Percentiles rank a stretch among this genome's conserved stretches.
These are phyloP conservation scores for Pteropus rufus DNA, from an alignment of 2,797 vertebrate species.

Conservation along the genomic window DNA sequence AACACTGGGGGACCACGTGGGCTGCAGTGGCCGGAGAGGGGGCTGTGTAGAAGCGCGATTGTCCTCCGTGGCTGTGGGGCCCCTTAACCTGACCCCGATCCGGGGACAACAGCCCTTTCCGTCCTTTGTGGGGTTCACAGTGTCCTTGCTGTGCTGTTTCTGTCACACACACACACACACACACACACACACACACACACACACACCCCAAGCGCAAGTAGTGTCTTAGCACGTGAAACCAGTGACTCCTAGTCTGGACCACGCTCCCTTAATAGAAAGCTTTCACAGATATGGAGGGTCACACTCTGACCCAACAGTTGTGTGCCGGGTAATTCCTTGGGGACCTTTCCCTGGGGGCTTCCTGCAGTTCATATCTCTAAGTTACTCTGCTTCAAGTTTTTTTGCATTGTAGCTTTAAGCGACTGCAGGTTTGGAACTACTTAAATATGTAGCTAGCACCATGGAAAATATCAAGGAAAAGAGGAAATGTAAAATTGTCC, in stretches of 20 bases:
- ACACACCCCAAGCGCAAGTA: no score
- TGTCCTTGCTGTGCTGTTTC: rapidly evolving
- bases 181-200: no score
- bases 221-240: rapidly evolving
- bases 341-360: neutral
- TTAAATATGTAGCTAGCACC: neutral
- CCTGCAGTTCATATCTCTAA: neutral
- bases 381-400: neutral
- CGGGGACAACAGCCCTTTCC: rapidly evolving
- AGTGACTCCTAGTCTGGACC: rapidly evolving
- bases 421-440: neutral
- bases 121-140: rapidly evolving
- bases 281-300: neutral
- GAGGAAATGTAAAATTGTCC: neutral
- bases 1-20: rapidly evolving
- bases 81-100: rapidly evolving
- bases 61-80: rapidly evolving
- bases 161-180: no score
- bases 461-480: neutral
- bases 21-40: neutral
- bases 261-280: rapidly evolving
- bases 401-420: neutral
- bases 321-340: neutral
- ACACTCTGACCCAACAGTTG: no score
- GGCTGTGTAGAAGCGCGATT: rapidly evolving